Evolutionary conservation across 1,140 invertebrate genomes (phyloP), one percentile per base, ranked within the genome.

Genomic region (Drosophila mojavensis): DNA sequence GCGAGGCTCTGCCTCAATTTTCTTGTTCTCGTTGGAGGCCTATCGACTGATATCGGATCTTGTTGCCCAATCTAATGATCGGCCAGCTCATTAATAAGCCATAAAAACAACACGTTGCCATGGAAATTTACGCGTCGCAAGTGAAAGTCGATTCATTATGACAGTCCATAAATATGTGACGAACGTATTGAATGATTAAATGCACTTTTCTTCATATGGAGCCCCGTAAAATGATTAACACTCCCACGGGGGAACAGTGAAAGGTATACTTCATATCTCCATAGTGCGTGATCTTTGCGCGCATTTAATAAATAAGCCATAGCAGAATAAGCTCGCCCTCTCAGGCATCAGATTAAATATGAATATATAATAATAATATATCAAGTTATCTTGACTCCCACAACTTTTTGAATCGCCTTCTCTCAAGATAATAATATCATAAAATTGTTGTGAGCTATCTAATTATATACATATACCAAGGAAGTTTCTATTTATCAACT

Each of bases 21-120:
- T 13, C 17, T 60, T 50, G 43, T 56, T 65, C 48, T 75, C 26
- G 30, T 53, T 56, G 15, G 41, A 7, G 56, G 68, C 20, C 53
- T n/a, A n/a, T 30, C 20, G 20, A 30, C 43, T 56, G 71, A 55
- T 68, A 74, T 74, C 51, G 56, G 71, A 62, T 69, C 66, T 70
- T 54, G 61, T 86, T 74, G 77, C 62, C 60, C 62, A 67, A 69
- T 86, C 83, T 86, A 82, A 88, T 83, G 83, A 86, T 81, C 76
- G 74, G 76, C 62, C 79, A 60, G 73, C 81, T 83, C 83, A 86
- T 86, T 86, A 86, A 86, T 86, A 88, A 79, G 79, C 68, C 83
- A 86, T 86, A 88, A 86, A 86, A 83, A 69, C 83, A 86, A 85
- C 82, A 73, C 82, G 69, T 72, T 61, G 54, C 20, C 30, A 55